Base-by-base conservation (phyloP, 37 sponge, comb jelly and placozoan genomes). In the Ianthella basta region DNA sequence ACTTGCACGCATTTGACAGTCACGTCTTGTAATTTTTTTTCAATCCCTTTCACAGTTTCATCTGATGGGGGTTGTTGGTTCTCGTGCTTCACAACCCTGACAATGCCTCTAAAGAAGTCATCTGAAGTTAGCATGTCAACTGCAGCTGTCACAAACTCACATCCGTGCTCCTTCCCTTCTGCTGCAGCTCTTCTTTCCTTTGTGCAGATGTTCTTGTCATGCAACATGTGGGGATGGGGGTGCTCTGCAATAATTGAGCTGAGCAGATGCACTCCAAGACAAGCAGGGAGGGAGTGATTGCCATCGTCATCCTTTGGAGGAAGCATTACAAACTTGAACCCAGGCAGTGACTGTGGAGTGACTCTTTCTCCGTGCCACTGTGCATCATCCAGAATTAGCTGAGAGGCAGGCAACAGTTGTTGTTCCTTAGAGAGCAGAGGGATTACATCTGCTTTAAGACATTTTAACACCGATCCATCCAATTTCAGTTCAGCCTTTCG, bases 221-320 rank as follows among this genome's bases (percentile, higher is more conserved):
- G 18, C 55, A 35, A 35, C 60, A 83, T 56, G 30, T 81, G 25
- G 24, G 19, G 44, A 80, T 85, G 77, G 18, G 87, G 68, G 56
- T 84, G 25, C 56, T 91, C 91, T 53, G 50, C 41, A 10, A 87
- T 30, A 4, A 91, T 13, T 21, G 32, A 14, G 23, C 85, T 85
- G 3, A 91, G 57, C 14, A 37, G 41, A 18, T 57, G 79, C 21
- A 91, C 85, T 38, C 88, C 80, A 2, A 91, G 56, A 14, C 75
- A 82, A 29, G 35, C 32, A 29, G 91, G 91, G 53, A 77, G 82
- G 1, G 65, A 59, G 4, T 33, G 54, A 38, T 63, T 18, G 18
- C 88, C 85, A 30, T 63, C 34, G 10, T 60, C 59, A 75, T 87
- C 88, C 2, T 54, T 54, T 35, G 70, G 83, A 21, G 86, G 82